Evolutionary conservation across 2,113 vertebrate species (phyloP), one percentile per base, ranked within the genome.

Genomic region (Aythya baeri): DNA sequence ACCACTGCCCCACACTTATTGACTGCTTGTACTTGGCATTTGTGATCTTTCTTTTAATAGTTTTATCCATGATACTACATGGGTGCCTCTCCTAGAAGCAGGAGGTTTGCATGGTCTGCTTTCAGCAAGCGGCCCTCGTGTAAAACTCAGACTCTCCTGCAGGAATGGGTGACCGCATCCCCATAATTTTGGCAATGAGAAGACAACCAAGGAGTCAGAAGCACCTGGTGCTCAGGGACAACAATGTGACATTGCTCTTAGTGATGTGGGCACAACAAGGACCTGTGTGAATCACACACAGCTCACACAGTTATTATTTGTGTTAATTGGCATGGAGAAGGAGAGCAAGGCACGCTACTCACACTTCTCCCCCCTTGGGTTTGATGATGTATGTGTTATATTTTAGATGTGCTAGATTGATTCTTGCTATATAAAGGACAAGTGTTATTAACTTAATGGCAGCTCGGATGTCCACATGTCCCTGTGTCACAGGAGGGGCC

Each of bases 21-120:
- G 7, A 83, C 10, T 2, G 6, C 16, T 46, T 3, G 0, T 17
- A 36, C 10, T 78, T 82, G 44, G 0, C 7, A 82, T 62, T 58
- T 46, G 2, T 22, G 31, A 57, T 36, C 11, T 73, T 65, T 79
- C 5, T 17, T 66, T 22, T 22, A 59, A 8, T 1, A 18, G 1
- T 20, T 57, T 14, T 43, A 9, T 17, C 23, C 0, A 0, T 22
- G 34, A 55, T 4, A 10, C 14, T 21, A 20, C 55, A 12, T 4
- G 21, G 13, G 26, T 18, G 20, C 55, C 7, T 7, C 5, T 38
- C 31, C 66, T 68, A 38, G 8, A 73, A 22, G 32, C 17, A 66
- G 29, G 31, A 58, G 67, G 25, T 91, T 94, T 71, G 43, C 31
- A 52, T 50, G 27, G 31, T 71, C 52, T 41, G 68, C 43, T 57